phyloP scores from a whole-genome alignment of 2,113 vertebrate species.

The Mesoclemmys tuberculata region DNA sequence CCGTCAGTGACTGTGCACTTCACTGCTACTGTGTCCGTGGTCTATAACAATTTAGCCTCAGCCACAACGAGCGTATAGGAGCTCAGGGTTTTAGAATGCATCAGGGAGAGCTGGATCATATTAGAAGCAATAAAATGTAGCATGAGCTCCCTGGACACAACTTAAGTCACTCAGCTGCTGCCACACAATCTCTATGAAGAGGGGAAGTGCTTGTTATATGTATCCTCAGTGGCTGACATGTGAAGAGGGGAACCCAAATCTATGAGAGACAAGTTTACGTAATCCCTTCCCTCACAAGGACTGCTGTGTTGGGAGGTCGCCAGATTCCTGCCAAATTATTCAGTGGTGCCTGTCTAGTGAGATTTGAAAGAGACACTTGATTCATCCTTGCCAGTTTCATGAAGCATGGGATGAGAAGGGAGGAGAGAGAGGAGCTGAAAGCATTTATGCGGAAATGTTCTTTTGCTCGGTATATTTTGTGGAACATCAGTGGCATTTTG shows the following conservation, averaged over 20 bases:
- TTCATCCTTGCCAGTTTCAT: slow-evolving; percentile 11
- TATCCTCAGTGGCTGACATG: background rate
- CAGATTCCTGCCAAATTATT: slow-evolving; percentile 48
- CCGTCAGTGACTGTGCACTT: background rate
- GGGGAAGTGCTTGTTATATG: too few species aligned
- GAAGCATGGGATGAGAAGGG: slow-evolving; percentile 4
- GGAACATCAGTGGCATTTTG: background rate
- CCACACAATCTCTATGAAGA: accelerated
- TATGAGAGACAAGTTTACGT: accelerated
- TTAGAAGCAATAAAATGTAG: background rate
- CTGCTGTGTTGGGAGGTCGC: slow-evolving; percentile 49
- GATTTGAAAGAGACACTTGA: background rate
- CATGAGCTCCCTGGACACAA: background rate
- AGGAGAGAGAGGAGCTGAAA: background rate
- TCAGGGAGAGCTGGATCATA: accelerated
- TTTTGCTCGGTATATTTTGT: background rate
- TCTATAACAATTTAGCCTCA: background rate
- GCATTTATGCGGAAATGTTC: background rate
- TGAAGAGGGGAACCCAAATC: background rate
- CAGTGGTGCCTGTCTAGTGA: slow-evolving; percentile 56
- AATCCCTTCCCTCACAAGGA: slow-evolving; percentile 30
- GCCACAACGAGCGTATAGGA: background rate
- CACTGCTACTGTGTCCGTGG: accelerated
- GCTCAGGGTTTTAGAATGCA: accelerated
- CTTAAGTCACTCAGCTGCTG: accelerated